A percentile compares a stretch with the other conserved stretches of the same genome.
These are phyloP conservation scores for Globodera rostochiensis DNA, from an alignment of 1,140 invertebrate genomes.

Conservation along the genomic window DNA sequence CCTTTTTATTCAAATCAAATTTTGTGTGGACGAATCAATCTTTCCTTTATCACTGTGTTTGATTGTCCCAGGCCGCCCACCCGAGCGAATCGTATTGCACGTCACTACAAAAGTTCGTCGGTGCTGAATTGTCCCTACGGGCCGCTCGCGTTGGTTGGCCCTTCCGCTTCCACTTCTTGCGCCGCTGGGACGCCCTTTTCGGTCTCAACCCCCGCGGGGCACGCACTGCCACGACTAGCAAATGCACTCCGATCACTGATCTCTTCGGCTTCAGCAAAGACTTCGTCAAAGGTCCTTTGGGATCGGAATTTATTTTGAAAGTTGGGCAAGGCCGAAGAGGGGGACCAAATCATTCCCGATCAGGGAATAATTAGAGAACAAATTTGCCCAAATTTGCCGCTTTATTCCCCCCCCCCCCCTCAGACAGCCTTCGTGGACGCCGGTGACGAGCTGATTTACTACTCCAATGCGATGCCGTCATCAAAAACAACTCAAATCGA, in stretches of 20 bases:
- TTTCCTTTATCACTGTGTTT: too few species aligned
- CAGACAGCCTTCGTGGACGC: slow-evolving; percentile 17
- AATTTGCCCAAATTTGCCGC: not conserved
- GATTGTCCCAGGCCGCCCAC: not conserved
- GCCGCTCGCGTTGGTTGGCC: not conserved
- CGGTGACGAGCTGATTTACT: slow-evolving; percentile 19
- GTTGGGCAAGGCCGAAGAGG: not conserved
- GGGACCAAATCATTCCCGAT: too few species aligned
- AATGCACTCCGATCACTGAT: slow-evolving; percentile 12
- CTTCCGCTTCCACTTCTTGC: not conserved
- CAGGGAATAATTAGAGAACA: too few species aligned
- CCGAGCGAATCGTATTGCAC: not conserved
- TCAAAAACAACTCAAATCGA: not conserved
- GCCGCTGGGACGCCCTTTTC: not conserved
- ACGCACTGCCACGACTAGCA: slow-evolving; percentile 15
- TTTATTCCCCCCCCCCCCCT: not conserved
- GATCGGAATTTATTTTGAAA: too few species aligned
- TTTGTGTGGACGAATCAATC: too few species aligned
- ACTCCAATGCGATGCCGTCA: slow-evolving; percentile 13
- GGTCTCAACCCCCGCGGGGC: not conserved
- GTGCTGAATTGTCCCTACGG: not conserved
- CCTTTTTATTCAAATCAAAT: too few species aligned
- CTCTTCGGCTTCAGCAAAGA: not conserved
- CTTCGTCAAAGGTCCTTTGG: too few species aligned
- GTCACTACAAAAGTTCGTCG: slow-evolving; percentile 27